phyloP scores from a whole-genome alignment of 2,888 invertebrate genomes.

The Syritta pipiens region DNA sequence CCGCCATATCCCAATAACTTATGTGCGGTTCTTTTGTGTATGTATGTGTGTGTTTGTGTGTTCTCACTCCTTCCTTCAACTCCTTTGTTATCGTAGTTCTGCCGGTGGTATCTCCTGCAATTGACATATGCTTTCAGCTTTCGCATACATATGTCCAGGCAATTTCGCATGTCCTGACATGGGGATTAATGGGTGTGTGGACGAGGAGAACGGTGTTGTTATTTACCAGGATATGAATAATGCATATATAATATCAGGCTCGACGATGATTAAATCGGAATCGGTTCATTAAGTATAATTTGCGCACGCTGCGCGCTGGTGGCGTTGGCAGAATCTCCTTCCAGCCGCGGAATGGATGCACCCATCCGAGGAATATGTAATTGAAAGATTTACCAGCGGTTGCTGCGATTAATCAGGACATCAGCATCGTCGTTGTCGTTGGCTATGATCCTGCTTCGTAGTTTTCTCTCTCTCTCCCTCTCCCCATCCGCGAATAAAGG shows the following conservation, averaged over 20 bases:
- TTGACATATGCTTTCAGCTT: constrained; percentile 58
- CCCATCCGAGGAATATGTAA: constrained; percentile 22
- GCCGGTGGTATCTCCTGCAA: constrained; percentile 45
- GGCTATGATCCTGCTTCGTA: background rate
- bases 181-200: constrained; percentile 23
- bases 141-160: constrained; percentile 22
- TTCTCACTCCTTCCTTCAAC: background rate
- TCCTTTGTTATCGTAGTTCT: constrained; percentile 24
- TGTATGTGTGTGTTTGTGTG: background rate
- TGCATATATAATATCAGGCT: constrained; percentile 42
- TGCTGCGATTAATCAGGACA: constrained; percentile 51
- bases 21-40: constrained; percentile 56
- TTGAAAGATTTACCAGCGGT: constrained; percentile 42
- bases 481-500: constrained; percentile 1
- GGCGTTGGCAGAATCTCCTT: background rate
- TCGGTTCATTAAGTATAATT: constrained; percentile 58
- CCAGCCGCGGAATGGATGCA: constrained; percentile 26
- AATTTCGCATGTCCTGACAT: constrained; percentile 25
- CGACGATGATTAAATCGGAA: constrained; percentile 53
- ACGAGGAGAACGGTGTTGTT: background rate
- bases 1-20: constrained; percentile 44
- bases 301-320: background rate
- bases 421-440: too few relatives aligned
- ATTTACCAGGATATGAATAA: constrained; percentile 39
- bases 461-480: background rate